Percentiles rank a stretch among this genome's conserved stretches.
phyloP scores from a whole-genome alignment of 2,888 invertebrate species.

The Tachina fera region DNA sequence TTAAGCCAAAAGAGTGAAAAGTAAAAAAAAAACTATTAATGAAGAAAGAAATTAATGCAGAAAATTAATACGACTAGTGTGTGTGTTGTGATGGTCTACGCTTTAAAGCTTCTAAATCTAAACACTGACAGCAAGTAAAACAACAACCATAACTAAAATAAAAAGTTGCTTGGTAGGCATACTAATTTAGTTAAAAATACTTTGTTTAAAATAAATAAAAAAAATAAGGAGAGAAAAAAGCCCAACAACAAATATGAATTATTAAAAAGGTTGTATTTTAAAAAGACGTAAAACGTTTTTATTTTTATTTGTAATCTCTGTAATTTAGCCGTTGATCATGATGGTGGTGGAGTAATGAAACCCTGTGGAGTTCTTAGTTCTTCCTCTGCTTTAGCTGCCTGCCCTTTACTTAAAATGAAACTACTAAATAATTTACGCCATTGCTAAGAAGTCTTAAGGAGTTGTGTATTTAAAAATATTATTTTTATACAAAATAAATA shows the following conservation, averaged over 20 bases:
- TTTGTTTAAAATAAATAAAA: constrained; percentile 1
- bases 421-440: constrained; percentile 65
- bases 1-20: constrained; percentile 30
- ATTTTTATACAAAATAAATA: constrained; percentile 32
- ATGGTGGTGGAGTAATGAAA: constrained; percentile 25
- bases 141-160: constrained; percentile 39
- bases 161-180: constrained; percentile 63
- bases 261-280: constrained; percentile 60
- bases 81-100: constrained; percentile 38
- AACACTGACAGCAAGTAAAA: constrained; percentile 53
- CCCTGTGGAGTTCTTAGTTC: constrained; percentile 42
- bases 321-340: constrained; percentile 36
- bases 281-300: neutral
- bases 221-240: neutral
- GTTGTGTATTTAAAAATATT: constrained; percentile 30
- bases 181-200: constrained; percentile 64
- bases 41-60: constrained; percentile 67
- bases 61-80: constrained; percentile 65
- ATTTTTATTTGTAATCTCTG: constrained; percentile 40
- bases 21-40: neutral
- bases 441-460: constrained; percentile 25
- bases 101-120: constrained; percentile 61
- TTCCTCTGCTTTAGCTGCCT: constrained; percentile 12
- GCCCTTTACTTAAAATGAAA: constrained; percentile 20
- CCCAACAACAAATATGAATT: constrained; percentile 66